phyloP scores from a whole-genome alignment of 1,140 invertebrate species.

The Amyelois transitella region DNA sequence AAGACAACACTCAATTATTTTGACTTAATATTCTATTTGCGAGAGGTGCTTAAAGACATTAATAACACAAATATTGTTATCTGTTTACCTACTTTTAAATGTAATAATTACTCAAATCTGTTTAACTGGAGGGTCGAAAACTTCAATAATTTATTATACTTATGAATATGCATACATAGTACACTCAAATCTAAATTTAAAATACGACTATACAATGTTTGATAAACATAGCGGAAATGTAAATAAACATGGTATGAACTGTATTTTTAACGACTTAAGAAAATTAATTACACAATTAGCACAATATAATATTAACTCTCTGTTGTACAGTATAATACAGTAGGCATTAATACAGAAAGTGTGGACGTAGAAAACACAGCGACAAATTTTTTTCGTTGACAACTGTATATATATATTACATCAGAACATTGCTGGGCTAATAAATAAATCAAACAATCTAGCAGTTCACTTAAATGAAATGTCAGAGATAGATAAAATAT shows the following conservation, averaged over 20 bases:
- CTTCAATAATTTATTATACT: conserved; percentile 14
- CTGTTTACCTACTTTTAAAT: conserved; percentile 16
- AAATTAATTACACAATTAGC: background rate
- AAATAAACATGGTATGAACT: conserved; percentile 10
- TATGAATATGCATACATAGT: conserved; percentile 13
- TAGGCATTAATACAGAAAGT: background rate
- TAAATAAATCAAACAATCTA: conserved; percentile 12
- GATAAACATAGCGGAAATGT: conserved; percentile 3
- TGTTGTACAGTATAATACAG: too few relatives aligned
- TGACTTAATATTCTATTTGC: conserved; percentile 1
- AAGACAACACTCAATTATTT: background rate
- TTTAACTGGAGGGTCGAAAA: conserved; percentile 16
- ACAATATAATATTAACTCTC: background rate
- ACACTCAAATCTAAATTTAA: conserved; percentile 11
- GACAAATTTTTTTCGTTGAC: conserved; percentile 8
- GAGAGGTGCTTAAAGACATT: conserved; percentile 3
- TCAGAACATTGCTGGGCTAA: conserved; percentile 19
- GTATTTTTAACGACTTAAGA: background rate
- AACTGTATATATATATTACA: conserved; percentile 12
- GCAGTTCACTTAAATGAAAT: conserved; percentile 7
- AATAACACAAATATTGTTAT: too few relatives aligned
- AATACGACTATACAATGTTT: conserved; percentile 10
- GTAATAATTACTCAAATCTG: conserved; percentile 9
- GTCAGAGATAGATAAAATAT: background rate
- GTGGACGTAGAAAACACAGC: background rate